Conservation (phyloP, 2,888 invertebrate genomes). For the Morpho deidamia region DNA sequence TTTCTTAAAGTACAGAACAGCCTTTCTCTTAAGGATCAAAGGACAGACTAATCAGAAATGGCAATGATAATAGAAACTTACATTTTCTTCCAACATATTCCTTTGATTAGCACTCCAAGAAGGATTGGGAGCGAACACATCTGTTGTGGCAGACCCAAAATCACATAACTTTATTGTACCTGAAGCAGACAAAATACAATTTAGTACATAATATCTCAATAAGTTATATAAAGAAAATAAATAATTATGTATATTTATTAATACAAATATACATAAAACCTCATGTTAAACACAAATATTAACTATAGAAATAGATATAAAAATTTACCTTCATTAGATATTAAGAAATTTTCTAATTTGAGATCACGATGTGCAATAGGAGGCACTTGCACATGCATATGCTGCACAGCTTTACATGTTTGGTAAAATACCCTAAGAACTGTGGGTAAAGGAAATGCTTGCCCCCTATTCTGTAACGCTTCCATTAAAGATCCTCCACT, state of each 20-base stretch:
- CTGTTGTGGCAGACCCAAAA: conserved; percentile 96
- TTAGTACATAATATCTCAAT: no score
- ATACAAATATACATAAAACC: no score
- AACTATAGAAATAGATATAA: no score
- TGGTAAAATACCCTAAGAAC: conserved; percentile 94
- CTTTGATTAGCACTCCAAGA: conserved; percentile 96
- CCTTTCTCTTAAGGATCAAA: no score
- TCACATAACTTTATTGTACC: conserved; percentile 94
- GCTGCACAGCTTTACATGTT: conserved; percentile 92
- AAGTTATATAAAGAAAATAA: no score
- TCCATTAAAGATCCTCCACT: conserved; percentile 88
- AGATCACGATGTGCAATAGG: conserved; percentile 97
- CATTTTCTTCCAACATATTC: conserved; percentile 95
- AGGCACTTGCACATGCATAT: conserved; percentile 94
- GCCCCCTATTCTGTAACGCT: conserved; percentile 77
- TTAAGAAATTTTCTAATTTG: conserved; percentile 96
- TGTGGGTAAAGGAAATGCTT: conserved; percentile 81
- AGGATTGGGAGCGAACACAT: conserved; percentile 88
- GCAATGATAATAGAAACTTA: conserved; percentile 48
- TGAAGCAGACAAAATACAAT: conserved; percentile 24
- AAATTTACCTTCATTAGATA: conserved; percentile 85
- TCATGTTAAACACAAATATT: no score
- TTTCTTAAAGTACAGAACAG: no score
- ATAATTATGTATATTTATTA: no score
- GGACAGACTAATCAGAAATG: no score